Percentiles rank a stretch among this genome's conserved stretches.
phyloP scores from a whole-genome alignment of 2,888 invertebrate genomes.

The Plagiodera versicolora region DNA sequence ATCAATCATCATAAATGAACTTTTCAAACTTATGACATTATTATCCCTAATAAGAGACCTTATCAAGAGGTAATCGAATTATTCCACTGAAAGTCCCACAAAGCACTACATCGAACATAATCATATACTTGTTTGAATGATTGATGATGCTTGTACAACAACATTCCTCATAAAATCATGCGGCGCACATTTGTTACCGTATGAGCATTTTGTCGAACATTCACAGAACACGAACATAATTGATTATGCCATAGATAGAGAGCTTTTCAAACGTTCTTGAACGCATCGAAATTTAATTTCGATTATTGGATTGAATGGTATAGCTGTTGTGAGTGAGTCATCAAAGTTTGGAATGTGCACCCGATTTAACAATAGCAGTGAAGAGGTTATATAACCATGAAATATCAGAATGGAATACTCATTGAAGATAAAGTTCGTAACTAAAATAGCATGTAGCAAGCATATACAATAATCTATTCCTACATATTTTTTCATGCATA shows the following conservation, averaged over 20 bases:
- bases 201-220: conserved; percentile 25
- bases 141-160: conserved; percentile 16
- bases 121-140: conserved; percentile 13
- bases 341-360: background rate
- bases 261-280: conserved; percentile 14
- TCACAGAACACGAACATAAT: conserved; percentile 9
- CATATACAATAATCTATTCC: too few relatives aligned
- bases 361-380: too few relatives aligned
- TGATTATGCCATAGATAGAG: conserved; percentile 28
- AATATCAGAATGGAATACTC: too few relatives aligned
- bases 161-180: conserved; percentile 14
- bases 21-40: background rate
- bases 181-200: conserved; percentile 14
- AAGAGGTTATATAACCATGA: too few relatives aligned
- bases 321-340: background rate
- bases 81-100: background rate
- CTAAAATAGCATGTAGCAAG: too few relatives aligned
- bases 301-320: background rate
- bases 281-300: background rate
- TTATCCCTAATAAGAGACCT: background rate
- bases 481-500: too few relatives aligned
- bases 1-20: too few relatives aligned
- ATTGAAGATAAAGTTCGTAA: too few relatives aligned
- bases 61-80: background rate
- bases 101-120: background rate